Conservation (phyloP, 1,140 invertebrate species). For the Papilio aristodemus region DNA sequence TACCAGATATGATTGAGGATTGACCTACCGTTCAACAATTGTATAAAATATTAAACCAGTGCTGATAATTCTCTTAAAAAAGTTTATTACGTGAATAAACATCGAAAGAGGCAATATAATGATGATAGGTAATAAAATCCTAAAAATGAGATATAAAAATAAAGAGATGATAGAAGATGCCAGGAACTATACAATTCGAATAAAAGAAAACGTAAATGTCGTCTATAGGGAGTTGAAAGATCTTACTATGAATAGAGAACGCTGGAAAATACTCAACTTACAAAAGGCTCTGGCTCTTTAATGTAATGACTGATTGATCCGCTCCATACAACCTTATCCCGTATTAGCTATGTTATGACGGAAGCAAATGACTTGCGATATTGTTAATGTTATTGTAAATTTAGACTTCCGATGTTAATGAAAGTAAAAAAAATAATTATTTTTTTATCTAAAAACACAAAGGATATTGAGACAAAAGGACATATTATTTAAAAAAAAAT, state of each 20-base stretch:
- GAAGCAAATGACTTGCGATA: not conserved
- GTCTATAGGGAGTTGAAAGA: conserved; percentile 12
- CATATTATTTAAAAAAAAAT: too few species aligned
- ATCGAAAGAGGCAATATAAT: not conserved
- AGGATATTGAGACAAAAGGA: too few species aligned
- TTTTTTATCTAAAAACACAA: too few species aligned
- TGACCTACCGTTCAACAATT: too few species aligned
- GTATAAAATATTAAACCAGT: too few species aligned
- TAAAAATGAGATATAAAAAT: not conserved
- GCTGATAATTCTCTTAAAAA: too few species aligned
- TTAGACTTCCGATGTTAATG: too few species aligned
- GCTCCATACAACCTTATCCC: not conserved
- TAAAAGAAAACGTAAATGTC: conserved; percentile 19
- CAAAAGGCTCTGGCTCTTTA: conserved; percentile 13
- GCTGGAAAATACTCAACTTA: conserved; percentile 15
- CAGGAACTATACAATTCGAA: conserved; percentile 4
- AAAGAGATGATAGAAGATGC: not conserved
- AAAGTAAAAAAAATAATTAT: too few species aligned
- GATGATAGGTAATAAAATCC: not conserved
- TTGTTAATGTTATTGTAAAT: too few species aligned
- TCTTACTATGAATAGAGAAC: conserved; percentile 1
- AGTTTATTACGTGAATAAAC: too few species aligned
- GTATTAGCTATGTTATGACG: not conserved
- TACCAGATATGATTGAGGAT: too few species aligned
- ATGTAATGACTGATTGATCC: conserved; percentile 21